Base-by-base conservation (phyloP, 53 echinoderm and acorn worm genomes). In the Mesocentrotus franciscanus region DNA sequence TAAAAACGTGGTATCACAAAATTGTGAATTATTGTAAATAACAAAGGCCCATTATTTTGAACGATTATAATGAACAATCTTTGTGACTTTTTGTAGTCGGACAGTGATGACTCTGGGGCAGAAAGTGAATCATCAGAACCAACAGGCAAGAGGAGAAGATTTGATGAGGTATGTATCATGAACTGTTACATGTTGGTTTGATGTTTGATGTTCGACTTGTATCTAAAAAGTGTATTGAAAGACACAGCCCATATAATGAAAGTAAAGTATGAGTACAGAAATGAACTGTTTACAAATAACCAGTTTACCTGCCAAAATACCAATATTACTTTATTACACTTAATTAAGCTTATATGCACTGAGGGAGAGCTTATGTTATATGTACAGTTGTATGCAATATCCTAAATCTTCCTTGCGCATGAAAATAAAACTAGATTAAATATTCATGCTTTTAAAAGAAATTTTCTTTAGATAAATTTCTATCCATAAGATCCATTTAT, bases 51-150 rank as follows among this genome's bases (percentile, higher is more conserved):
- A 78, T 78, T 78, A 27, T 78, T 78, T 78, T 24, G 14, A 78
- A 6, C 15, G 14, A 32, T 78, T 78, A 18, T 78, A 27, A 8
- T 18, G 78, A 15, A 64, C 15, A 18, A 16, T 64, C 64, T 64
- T 64, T 64, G 16, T 20, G 20, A 64, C 18, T 20, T 29, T 72
- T 81, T 95, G 16, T 71, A 99, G 97, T 99, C 98, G 16, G 98
- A 98, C 57, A 96, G 96, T n/a, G 99, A 98, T 5, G 98, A 98
- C 61, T 97, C 97, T 78, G 99, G 98, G 58, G 97, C 96, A 66
- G 99, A 99, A 57, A 99, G 99, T 93, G 98, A 96, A 27, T 95
- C 93, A 27, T 58, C 96, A 39, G 96, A 96, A 58, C 97, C 97
- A 56, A 95, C 96, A 10, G 98, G 98, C 55, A 99, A 99, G 92